Conservation (phyloP, 64 coral and sea anemone species). For the Stichodactyla helianthus region DNA sequence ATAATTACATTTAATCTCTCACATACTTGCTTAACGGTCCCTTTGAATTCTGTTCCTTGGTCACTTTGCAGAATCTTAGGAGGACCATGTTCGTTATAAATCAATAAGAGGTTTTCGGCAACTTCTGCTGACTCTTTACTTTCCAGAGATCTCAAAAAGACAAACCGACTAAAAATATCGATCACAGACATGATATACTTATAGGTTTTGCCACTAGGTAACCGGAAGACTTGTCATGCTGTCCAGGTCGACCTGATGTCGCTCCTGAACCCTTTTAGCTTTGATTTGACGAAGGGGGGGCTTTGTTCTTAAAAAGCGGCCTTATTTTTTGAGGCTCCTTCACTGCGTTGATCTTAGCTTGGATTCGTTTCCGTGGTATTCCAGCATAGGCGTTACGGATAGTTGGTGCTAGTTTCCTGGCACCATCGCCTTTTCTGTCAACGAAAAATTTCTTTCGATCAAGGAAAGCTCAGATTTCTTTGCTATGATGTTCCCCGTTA, state of each 20-base stretch:
- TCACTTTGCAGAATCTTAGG: no score
- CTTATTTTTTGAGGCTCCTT: not conserved
- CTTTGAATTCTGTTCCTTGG: constrained; percentile 41
- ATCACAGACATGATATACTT: no score
- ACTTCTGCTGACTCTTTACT: constrained; percentile 25
- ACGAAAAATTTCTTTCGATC: constrained; percentile 28
- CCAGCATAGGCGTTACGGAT: not conserved
- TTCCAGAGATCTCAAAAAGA: constrained; percentile 13
- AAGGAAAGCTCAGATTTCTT: constrained; percentile 18
- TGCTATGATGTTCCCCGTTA: constrained; percentile 18
- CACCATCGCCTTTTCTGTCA: constrained; percentile 6
- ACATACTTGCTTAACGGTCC: constrained; percentile 27
- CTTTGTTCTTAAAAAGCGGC: not conserved
- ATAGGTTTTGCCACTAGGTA: no score
- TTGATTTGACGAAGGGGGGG: no score
- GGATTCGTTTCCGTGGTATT: not conserved
- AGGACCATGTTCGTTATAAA: constrained; percentile 48
- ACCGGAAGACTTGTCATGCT: no score
- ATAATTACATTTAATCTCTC: constrained; percentile 8
- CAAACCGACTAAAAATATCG: constrained; percentile 42
- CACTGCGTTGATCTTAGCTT: not conserved
- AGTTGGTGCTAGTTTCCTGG: not conserved
- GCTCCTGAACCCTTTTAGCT: no score
- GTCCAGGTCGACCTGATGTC: no score
- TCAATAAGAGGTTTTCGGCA: constrained; percentile 21